Base-by-base conservation (phyloP, 30 jellyfish, hydroid and myxozoan genomes). In the Hydractinia echinata region DNA sequence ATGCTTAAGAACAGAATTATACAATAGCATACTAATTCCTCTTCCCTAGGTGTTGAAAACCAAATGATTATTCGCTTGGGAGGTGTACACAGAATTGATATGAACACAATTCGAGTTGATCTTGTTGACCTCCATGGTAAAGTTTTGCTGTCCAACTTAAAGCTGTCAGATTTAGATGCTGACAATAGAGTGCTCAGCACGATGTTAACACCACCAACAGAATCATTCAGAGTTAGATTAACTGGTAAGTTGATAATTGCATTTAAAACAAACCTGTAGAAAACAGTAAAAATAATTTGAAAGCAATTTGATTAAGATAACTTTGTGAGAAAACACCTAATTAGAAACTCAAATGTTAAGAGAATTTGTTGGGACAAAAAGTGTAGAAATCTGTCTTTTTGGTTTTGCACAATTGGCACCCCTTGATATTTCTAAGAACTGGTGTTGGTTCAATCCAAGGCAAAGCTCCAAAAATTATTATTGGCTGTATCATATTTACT, bases 11-110 rank as follows among this genome's bases (percentile, higher is more conserved):
- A 13, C 74, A 13, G 51, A 6, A 64, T 64, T 7, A 9, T 6
- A n/a, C 7, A 13, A 7, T 6, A n/a, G 74, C 19, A 6, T 2
- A 58, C 69, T 16, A 4, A 2, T 64, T 64, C 39, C 74, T 1
- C 0, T 2, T 64, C 6, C 4, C 0, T 13, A 64, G 74, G 74
- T n/a, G 39, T 64, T 44, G 16, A 44, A 6, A 64, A 64, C 39
- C 51, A 64, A 13, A 64, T 64, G 74, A 64, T 51, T 7, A 64
- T 64, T n/a, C 74, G 74, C 8, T 64, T 64, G 74, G 74, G 74
- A 0, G 74, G 74, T 6, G 18, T 13, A n/a, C 51, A 64, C 9
- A 44, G 74, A 7, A 64, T 64, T 51, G 18, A 64, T 64, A 64
- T 64, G 7, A 51, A 64, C 74, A 64, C 74, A 13, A n/a, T 64